These are phyloP conservation scores for Hippocampus guttulatus DNA, from an alignment of 2,113 vertebrate species.

Conservation along the genomic window DNA sequence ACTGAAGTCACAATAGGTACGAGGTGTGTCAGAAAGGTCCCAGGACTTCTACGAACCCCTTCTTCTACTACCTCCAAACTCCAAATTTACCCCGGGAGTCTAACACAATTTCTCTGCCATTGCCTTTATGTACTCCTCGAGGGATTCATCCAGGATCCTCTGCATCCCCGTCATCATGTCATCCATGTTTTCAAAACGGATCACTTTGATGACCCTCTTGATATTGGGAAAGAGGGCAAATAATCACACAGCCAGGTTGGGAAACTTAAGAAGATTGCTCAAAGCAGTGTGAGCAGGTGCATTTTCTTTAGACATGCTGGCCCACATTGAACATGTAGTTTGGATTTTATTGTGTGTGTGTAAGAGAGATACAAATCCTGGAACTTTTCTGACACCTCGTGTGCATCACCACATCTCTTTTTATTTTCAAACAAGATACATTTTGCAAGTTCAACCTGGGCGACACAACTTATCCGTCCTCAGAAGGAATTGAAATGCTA, in stretches of 20 bases:
- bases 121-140: not conserved
- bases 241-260: no score
- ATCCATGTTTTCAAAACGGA: no score
- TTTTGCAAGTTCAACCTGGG: conserved; percentile 61
- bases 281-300: not conserved
- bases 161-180: not conserved
- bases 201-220: no score
- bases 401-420: conserved; percentile 49
- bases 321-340: not conserved
- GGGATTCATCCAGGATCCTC: not conserved
- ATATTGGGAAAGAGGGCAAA: no score
- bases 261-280: not conserved
- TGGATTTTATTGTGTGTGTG: conserved; percentile 23
- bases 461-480: conserved; percentile 65
- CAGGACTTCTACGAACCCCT: not conserved
- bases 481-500: conserved; percentile 71
- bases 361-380: not conserved
- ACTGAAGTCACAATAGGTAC: conserved; percentile 68
- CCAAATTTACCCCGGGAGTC: no score
- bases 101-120: not conserved
- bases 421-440: conserved; percentile 64
- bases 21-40: conserved; percentile 3
- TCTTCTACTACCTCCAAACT: not conserved
- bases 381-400: not conserved
- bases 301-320: not conserved